Evolutionary conservation across 2,113 vertebrate genomes (phyloP).

Genomic region (Trachemys scripta): DNA sequence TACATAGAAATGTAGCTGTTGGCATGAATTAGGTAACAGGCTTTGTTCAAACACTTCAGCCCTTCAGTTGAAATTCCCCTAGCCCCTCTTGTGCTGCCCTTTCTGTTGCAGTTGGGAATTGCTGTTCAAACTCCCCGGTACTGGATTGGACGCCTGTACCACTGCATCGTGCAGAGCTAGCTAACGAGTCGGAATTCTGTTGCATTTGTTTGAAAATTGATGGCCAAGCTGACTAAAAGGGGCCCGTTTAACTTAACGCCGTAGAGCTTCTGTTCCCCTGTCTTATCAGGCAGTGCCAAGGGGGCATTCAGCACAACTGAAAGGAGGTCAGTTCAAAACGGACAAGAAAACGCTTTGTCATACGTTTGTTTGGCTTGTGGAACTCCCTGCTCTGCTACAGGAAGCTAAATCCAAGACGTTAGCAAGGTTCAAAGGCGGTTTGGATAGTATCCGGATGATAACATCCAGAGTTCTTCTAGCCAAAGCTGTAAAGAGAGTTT

Average conservation of each 20-base stretch:
- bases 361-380: too few relatives aligned
- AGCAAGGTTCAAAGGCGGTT: neutral
- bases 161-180: neutral
- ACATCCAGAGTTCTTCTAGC: neutral
- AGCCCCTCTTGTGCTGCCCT: neutral
- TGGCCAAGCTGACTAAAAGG: neutral
- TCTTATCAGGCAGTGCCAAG: too few relatives aligned
- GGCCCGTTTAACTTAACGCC: neutral
- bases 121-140: neutral
- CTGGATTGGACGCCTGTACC: too few relatives aligned
- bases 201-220: neutral
- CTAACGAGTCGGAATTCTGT: neutral
- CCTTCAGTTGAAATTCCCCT: neutral
- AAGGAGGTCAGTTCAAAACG: neutral
- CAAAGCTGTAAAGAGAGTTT: neutral
- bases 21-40: neutral
- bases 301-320: neutral
- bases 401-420: neutral
- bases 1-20: rapidly evolving
- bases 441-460: neutral
- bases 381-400: too few relatives aligned
- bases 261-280: neutral
- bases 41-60: neutral
- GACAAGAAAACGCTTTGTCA: neutral
- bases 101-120: neutral